Evolutionary conservation across 2,797 vertebrate species (phyloP).

Genomic region (Cryptoblepharus egeriae): DNA sequence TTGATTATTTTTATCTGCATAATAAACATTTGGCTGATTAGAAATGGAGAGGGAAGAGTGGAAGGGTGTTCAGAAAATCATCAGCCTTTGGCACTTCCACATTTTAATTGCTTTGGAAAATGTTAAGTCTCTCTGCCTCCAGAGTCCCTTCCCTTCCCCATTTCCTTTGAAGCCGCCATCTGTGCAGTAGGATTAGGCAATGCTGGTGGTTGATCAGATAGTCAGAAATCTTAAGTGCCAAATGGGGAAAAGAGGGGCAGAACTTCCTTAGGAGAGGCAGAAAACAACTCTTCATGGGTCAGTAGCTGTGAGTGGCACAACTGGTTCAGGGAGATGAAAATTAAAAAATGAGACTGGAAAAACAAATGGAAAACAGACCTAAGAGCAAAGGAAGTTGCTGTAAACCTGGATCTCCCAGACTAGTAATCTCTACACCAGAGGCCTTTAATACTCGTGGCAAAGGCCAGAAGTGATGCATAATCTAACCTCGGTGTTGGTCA

Average conservation of each 20-base stretch:
- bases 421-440: too few species aligned
- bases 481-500: too few species aligned
- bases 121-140: conserved; percentile 2
- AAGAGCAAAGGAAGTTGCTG: too few species aligned
- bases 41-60: not conserved
- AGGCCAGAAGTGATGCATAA: too few species aligned
- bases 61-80: not conserved
- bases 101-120: conserved; percentile 16
- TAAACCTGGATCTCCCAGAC: too few species aligned
- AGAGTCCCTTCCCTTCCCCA: not conserved
- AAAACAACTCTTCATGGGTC: not conserved
- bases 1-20: conserved; percentile 1
- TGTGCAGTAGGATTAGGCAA: conserved; percentile 2
- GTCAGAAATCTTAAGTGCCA: not conserved
- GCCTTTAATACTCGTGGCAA: too few species aligned
- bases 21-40: not conserved
- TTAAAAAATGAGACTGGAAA: not conserved
- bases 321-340: not conserved
- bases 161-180: not conserved
- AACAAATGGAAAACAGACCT: not conserved
- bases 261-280: not conserved
- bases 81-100: not conserved
- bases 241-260: not conserved
- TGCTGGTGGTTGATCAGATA: not conserved
- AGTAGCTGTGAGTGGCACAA: not conserved